Evolutionary conservation across 2,113 vertebrate genomes (phyloP).

Genomic region (Caranx ignobilis): DNA sequence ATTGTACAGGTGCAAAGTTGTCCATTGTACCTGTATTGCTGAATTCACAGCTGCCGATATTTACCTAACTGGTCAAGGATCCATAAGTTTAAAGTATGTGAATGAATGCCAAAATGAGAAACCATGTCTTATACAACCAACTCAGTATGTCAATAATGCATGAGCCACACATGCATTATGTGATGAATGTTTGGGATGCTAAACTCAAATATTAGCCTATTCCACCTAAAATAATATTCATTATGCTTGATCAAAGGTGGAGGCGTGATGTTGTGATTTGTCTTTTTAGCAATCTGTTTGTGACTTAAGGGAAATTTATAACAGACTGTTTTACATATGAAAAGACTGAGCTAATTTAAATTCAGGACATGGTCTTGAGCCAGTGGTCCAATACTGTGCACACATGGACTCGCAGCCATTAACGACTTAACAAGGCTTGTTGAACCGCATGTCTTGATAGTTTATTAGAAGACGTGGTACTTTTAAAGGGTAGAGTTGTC

Average conservation of each 20-base stretch:
- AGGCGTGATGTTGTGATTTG: neutral
- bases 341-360: slow-evolving; percentile 57
- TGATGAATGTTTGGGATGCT: neutral
- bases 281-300: slow-evolving; percentile 12
- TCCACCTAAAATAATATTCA: too few relatives aligned
- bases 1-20: neutral
- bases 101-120: neutral
- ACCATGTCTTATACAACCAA: too few relatives aligned
- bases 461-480: neutral
- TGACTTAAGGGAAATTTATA: slow-evolving; percentile 19
- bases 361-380: slow-evolving; percentile 63
- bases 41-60: too few relatives aligned
- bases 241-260: neutral
- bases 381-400: slow-evolving; percentile 7
- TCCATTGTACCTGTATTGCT: too few relatives aligned
- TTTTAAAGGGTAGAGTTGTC: neutral
- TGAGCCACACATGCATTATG: neutral
- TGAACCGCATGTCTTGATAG: neutral
- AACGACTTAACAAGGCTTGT: neutral
- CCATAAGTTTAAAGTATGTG: neutral
- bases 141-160: too few relatives aligned
- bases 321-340: slow-evolving; percentile 52
- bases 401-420: slow-evolving; percentile 15
- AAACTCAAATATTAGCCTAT: neutral
- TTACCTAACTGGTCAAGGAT: too few relatives aligned